These are phyloP conservation scores for Matsumyia berberina DNA, from an alignment of 2,888 invertebrate genomes.

Conservation along the genomic window DNA sequence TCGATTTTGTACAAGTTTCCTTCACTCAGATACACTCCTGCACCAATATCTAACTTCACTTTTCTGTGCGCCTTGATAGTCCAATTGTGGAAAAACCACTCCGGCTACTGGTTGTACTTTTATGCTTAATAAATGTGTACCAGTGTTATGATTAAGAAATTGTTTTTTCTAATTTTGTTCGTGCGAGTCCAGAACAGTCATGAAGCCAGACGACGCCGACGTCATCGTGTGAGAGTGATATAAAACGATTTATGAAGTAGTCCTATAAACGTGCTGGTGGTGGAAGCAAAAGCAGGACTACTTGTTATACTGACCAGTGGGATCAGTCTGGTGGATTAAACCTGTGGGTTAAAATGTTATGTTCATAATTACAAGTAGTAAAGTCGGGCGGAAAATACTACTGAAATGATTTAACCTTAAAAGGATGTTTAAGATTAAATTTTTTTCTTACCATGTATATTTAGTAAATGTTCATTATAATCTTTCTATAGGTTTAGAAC, in stretches of 20 bases:
- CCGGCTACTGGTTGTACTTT: slow-evolving; percentile 41
- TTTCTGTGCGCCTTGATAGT: slow-evolving; percentile 41
- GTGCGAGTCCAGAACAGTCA: neutral
- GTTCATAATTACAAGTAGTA: too few species aligned
- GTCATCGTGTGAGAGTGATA: slow-evolving; percentile 39
- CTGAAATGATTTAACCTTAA: too few species aligned
- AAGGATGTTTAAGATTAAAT: too few species aligned
- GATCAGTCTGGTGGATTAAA: too few species aligned
- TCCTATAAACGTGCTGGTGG: neutral
- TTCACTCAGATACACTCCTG: slow-evolving; percentile 24
- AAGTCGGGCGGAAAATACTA: too few species aligned
- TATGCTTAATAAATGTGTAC: slow-evolving; percentile 53
- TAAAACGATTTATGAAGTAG: slow-evolving; percentile 14
- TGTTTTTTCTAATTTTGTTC: slow-evolving; percentile 18
- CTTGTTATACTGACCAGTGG: too few species aligned
- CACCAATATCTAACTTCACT: slow-evolving; percentile 61
- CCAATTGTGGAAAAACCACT: slow-evolving; percentile 64
- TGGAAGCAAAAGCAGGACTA: neutral
- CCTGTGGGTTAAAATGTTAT: too few species aligned
- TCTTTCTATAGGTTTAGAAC: too few species aligned
- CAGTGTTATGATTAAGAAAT: slow-evolving; percentile 46
- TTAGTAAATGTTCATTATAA: too few species aligned
- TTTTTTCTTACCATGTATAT: too few species aligned
- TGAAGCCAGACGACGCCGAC: slow-evolving; percentile 20
- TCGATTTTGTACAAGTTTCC: slow-evolving; percentile 58